Percentiles rank a stretch among this genome's conserved stretches.
These are phyloP conservation scores for Pimephales promelas DNA, from an alignment of 2,113 vertebrate genomes.

Conservation along the genomic window DNA sequence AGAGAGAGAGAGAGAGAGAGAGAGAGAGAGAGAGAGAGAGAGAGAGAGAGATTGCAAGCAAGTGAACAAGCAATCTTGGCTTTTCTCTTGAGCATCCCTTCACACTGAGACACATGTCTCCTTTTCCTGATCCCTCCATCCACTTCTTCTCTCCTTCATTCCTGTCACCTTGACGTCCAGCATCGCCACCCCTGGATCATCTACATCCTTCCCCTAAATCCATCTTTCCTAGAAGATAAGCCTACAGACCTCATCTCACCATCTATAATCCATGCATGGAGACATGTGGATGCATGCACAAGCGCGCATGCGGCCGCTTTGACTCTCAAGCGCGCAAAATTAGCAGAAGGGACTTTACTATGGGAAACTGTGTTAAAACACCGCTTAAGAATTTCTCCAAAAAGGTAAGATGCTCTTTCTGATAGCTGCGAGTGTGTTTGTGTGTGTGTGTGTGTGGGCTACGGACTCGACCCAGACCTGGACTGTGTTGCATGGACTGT, in stretches of 20 bases:
- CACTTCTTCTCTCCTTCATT: slow-evolving; percentile 70
- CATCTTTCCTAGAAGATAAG: slow-evolving; percentile 77
- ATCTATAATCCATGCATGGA: slow-evolving; percentile 73
- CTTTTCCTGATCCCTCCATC: slow-evolving; percentile 51
- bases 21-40: slow-evolving; percentile 33
- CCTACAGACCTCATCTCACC: slow-evolving; percentile 61
- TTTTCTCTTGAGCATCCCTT: slow-evolving; percentile 65
- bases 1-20: slow-evolving; percentile 10
- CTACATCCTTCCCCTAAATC: slow-evolving; percentile 64
- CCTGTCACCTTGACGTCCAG: slow-evolving; percentile 62
- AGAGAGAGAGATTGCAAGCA: slow-evolving; percentile 40
- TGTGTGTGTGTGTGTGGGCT: slow-evolving; percentile 20
- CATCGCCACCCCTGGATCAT: slow-evolving; percentile 42
- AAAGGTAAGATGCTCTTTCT: slow-evolving; percentile 84
- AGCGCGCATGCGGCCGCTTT: slow-evolving; percentile 59
- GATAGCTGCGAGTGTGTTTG: slow-evolving; percentile 8
- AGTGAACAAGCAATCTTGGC: slow-evolving; percentile 72
- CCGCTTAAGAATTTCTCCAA: slow-evolving; percentile 92
- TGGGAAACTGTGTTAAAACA: slow-evolving; percentile 99
- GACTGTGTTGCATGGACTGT: slow-evolving; percentile 7
- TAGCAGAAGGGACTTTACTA: slow-evolving; percentile 73
- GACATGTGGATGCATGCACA: slow-evolving; percentile 60
- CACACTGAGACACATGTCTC: slow-evolving; percentile 70
- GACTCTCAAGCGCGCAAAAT: slow-evolving; percentile 62
- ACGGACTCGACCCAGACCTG: neutral